Conservation (phyloP, 2,888 invertebrate genomes). For the Gisinianus flammeolus region DNA sequence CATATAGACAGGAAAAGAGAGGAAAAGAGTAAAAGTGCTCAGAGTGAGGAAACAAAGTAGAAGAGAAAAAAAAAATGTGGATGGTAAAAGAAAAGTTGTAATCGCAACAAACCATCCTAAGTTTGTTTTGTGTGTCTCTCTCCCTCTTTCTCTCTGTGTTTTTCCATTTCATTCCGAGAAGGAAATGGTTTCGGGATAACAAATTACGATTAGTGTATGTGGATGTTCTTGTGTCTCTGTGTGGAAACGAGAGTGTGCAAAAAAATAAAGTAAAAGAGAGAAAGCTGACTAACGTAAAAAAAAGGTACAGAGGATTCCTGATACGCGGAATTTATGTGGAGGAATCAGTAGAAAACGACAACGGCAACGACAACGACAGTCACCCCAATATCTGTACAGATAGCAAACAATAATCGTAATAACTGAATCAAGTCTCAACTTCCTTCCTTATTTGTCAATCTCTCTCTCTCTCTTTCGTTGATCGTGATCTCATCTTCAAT, state of each 20-base stretch:
- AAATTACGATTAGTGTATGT: constrained; percentile 35
- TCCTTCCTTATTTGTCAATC: constrained; percentile 6
- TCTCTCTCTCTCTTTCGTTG: constrained; percentile 1
- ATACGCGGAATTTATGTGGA: constrained; percentile 36
- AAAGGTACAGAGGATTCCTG: constrained; percentile 21
- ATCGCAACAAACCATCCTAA: background rate
- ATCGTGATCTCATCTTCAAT: constrained; percentile 40
- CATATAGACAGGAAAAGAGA: background rate
- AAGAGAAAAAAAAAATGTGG: constrained; percentile 7
- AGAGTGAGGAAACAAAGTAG: background rate
- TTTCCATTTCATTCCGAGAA: background rate
- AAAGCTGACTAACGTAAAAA: constrained; percentile 26
- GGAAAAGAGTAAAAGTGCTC: background rate
- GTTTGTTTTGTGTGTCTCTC: background rate
- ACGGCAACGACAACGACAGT: constrained; percentile 3
- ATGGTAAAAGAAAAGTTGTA: constrained; percentile 23
- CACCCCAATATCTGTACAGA: background rate
- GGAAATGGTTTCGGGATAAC: constrained; percentile 2
- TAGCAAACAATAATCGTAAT: constrained; percentile 34
- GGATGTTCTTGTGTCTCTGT: too few relatives aligned
- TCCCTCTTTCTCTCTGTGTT: background rate
- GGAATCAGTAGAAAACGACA: constrained; percentile 18
- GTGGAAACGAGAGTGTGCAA: background rate
- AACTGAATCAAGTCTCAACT: constrained; percentile 28
- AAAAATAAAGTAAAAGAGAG: background rate